Evolutionary conservation across 2,113 vertebrate genomes (phyloP).

Genomic region (Rhinopithecus roxellana): DNA sequence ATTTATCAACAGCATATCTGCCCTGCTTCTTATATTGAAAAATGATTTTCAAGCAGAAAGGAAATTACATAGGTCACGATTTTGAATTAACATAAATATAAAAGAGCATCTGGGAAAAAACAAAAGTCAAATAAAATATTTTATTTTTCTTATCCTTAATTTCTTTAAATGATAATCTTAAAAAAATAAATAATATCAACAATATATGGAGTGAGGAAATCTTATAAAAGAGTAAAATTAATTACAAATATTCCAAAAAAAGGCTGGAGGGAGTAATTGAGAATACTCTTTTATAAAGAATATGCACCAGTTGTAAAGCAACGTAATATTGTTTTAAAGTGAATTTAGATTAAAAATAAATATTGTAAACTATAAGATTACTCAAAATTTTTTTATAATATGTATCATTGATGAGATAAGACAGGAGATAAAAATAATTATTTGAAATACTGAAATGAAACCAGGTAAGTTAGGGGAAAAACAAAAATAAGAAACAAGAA

Average conservation of each 20-base stretch:
- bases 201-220: background rate
- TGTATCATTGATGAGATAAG: background rate
- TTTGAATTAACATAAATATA: background rate
- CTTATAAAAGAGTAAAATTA: background rate
- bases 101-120: background rate
- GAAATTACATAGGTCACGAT: background rate
- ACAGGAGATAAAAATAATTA: background rate
- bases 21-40: background rate
- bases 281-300: background rate
- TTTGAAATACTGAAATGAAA: background rate
- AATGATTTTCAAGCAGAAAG: background rate
- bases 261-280: background rate
- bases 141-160: background rate
- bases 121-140: background rate
- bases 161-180: background rate
- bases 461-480: background rate
- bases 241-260: background rate
- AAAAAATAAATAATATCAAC: background rate
- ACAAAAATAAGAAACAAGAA: background rate
- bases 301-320: background rate
- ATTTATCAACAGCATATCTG: background rate
- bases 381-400: background rate
- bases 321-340: background rate
- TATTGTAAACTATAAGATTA: background rate
- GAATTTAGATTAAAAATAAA: background rate